Conservation (phyloP, 2,113 vertebrate species). For the Oriolus oriolus region DNA sequence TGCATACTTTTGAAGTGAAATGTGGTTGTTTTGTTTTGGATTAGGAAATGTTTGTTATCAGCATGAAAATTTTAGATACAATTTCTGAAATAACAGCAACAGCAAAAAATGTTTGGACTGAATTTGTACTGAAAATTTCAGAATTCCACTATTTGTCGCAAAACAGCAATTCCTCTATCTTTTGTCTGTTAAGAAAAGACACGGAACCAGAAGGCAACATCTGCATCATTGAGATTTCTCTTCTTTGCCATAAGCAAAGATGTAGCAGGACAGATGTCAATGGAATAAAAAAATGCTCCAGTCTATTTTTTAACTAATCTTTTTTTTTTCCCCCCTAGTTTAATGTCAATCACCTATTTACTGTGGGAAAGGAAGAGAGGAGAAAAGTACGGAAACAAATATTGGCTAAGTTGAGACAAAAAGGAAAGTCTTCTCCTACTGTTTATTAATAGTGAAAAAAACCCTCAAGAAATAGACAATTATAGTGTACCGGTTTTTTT, state of each 20-base stretch:
- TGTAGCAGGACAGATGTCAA: background rate
- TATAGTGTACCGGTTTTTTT: background rate
- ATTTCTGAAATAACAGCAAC: background rate
- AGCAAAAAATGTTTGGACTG: background rate
- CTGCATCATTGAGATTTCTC: background rate
- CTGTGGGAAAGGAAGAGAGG: background rate
- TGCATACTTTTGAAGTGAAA: background rate
- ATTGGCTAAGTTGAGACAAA: background rate
- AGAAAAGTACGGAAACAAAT: background rate
- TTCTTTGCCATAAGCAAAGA: background rate
- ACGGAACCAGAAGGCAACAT: background rate
- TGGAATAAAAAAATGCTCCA: background rate
- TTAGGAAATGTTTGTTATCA: background rate
- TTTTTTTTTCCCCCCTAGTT: rapidly evolving
- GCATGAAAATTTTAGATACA: background rate
- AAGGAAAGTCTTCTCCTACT: background rate
- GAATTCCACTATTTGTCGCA: background rate
- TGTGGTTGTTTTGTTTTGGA: background rate
- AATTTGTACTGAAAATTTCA: background rate
- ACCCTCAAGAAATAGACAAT: background rate
- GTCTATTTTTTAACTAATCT: background rate
- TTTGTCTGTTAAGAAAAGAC: background rate
- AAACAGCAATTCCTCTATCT: background rate
- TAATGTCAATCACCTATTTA: background rate
- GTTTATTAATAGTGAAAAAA: background rate